Conservation (phyloP, 2,113 vertebrate species). For the Xenopus borealis region DNA sequence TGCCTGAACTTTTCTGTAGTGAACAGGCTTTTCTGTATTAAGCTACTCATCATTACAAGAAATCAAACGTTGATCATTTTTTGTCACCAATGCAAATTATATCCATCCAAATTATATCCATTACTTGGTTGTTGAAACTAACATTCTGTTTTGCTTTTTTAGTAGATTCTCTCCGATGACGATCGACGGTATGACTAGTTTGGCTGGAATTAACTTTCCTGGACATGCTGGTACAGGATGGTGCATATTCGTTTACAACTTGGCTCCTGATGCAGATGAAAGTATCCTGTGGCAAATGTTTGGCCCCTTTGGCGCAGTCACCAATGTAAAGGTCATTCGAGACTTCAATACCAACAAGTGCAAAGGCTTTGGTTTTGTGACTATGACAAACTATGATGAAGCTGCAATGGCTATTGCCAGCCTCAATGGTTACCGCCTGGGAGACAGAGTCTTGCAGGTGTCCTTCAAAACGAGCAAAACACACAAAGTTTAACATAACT, state of each 20-base stretch:
- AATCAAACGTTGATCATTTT: too few relatives aligned
- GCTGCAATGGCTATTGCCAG: slow-evolving; percentile 98
- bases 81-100: too few relatives aligned
- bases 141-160: slow-evolving; percentile 24
- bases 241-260: slow-evolving; percentile 99
- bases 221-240: slow-evolving; percentile 93
- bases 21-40: too few relatives aligned
- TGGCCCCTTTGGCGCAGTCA: slow-evolving; percentile 95
- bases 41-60: too few relatives aligned
- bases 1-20: too few relatives aligned
- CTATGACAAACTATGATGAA: slow-evolving; percentile 99
- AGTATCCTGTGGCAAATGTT: slow-evolving; percentile 99
- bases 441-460: slow-evolving; percentile 96
- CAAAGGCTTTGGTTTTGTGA: slow-evolving; percentile 99
- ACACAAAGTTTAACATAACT: slow-evolving; percentile 91
- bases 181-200: slow-evolving; percentile 96
- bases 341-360: slow-evolving; percentile 99
- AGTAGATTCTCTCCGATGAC: slow-evolving; percentile 97
- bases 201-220: slow-evolving; percentile 97
- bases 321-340: slow-evolving; percentile 98
- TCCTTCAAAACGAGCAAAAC: slow-evolving; percentile 99
- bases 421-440: slow-evolving; percentile 96
- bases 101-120: too few relatives aligned
- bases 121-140: too few relatives aligned
- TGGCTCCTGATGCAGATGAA: slow-evolving; percentile 95